Base-by-base conservation (phyloP, 1,140 invertebrate genomes). In the Calycopis cecrops region DNA sequence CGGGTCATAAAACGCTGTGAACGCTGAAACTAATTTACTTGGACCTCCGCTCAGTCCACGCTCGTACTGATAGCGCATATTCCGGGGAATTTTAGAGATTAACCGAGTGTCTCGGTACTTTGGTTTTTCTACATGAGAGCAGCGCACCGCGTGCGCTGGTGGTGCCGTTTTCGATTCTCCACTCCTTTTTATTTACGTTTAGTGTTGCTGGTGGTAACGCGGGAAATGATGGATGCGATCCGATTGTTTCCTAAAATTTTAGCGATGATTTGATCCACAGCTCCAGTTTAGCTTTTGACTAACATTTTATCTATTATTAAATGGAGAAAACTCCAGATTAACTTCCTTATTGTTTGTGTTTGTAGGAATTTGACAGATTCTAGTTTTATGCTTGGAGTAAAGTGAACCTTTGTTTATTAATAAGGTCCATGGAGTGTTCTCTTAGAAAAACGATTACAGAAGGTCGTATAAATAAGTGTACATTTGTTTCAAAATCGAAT, bases 1-100 rank as follows among this genome's bases (percentile, higher is more conserved):
- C 80, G 84, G 84, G 79, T 84, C 84, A 87, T 87, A 87, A 87
- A 87, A 79, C 63, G 69, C 70, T 64, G 64, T 72, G 76, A 76
- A 57, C 63, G 66, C 65, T 54, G 59, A 28, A 70, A 52, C 77
- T 77, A 66, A 74, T 71, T 69, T 85, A 84, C 72, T 64, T 76
- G 70, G 82, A 79, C 67, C 80, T 57, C 61, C 47, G 37, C 40
- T 48, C 35, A 50, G 56, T 57, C 52, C 48, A 49, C 18, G 38
- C 49, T 51, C 14, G 40, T 35, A 55, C 48, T 8, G 17, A 35
- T 49, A 44, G 35, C 59, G 49, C 56, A 60, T 60, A 28, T 28
- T 28, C 21, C 21, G 6, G 21, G 6, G 6, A 28, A 28, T 28
- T 28, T 28, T 28, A 47, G 59, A 62, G 59, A 55, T 50, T 44